Base-by-base conservation (phyloP, 2,888 invertebrate species). In the Eupithecia tripunctaria region DNA sequence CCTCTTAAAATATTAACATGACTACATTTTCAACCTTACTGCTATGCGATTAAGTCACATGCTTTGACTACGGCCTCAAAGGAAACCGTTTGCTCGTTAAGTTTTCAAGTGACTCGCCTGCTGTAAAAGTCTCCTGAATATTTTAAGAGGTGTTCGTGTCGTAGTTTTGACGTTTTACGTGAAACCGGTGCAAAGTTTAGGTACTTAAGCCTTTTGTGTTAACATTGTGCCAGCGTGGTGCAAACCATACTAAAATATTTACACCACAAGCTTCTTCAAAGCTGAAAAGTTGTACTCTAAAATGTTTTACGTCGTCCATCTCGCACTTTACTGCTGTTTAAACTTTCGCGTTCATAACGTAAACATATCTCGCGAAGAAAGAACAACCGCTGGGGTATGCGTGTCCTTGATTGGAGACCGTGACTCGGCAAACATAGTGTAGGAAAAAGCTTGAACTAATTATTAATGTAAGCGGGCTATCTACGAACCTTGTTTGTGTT, bases 91-190 rank as follows among this genome's bases (percentile, higher is more conserved):
- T 72, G 41, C 72, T 80, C 77, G 71, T 80, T 76, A 77, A 69
- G 71, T 70, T 77, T 79, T 76, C 73, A 78, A 72, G 67, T 63
- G 75, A 41, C 21, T 68, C 71, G 18, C 75, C 72, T 73, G 75
- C 66, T 68, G 18, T 62, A 73, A 75, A 76, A 70, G 18, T 59
- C 67, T 43, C 29, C 62, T 59, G 25, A 66, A 60, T 68, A 60
- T 63, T 43, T 69, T 64, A 59, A 14, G 38, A 18, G n/a, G 38
- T 63, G 63, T 62, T n/a, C 36, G n/a, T n/a, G 8, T 32, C 62
- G 29, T 29, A 36, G n/a, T 12, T 63, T 62, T n/a, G n/a, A 62
- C 32, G 29, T 29, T 60, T 60, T 29, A 60, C 60, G 56, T 25
- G 25, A 25, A 25, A 51, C 51, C 14, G 51, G 21, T 56, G 56